Base-by-base conservation (phyloP, 2,888 invertebrate genomes). In the Caenorhabditis macrosperma region DNA sequence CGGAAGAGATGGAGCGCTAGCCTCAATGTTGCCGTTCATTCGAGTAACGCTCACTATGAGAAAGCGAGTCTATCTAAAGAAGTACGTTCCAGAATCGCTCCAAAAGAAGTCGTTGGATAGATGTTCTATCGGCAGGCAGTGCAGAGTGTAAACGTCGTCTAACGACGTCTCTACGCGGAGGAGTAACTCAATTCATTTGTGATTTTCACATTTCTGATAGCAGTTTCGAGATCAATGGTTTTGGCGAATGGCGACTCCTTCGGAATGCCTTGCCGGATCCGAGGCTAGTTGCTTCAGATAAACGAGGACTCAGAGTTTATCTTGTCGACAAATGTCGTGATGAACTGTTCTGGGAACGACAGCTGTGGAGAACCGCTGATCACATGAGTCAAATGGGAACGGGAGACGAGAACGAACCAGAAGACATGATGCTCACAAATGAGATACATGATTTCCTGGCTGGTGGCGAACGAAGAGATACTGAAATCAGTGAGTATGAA, bases 221-320 rank as follows among this genome's bases (percentile, higher is more conserved):
- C 50, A 76, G 74, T 15, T 84, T 84, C 28, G 84, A 84, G 38
- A 84, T 84, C 20, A 84, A 84, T 28, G 79, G 82, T 4, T 82
- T 80, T 28, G 84, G 84, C 10, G 84, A 84, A 30, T 84, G 84
- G 84, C 52, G 82, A n/a, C 63, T 84, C n/a, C 54, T 82, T 20
- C 77, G 75, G 33, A 82, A 84, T 20, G 84, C 84, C 1, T 20
- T 81, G 1, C 84, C 84, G 4, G 71, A 81, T 77, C 81, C 84
- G 1, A 48, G 78, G 67, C 71, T 84, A 1, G 48, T 64, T 0
- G 69, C 69, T 6, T 26, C 59, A 1, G 81, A 82, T 44, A 84
- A 84, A 61, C 59, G 77, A 41, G 81, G 76, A 7, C 30, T 50
- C 12, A 46, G 84, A n/a, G 71, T 79, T 7, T 84, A 84, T 63